These are phyloP conservation scores for Portunus trituberculatus DNA, from an alignment of 1,140 invertebrate genomes.

Conservation along the genomic window DNA sequence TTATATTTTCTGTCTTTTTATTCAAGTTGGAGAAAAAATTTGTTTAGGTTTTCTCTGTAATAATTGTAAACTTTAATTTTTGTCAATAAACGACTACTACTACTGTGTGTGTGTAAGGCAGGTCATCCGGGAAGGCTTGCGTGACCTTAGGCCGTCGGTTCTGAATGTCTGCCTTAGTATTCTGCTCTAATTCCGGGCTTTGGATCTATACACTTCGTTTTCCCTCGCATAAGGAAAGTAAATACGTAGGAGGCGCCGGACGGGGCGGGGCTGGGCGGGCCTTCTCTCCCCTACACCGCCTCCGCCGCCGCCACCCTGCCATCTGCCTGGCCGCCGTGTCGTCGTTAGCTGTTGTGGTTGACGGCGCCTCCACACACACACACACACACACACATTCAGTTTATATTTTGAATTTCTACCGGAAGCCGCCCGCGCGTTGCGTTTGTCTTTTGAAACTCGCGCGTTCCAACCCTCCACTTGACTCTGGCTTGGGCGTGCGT, in stretches of 20 bases:
- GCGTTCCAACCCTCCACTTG: neutral
- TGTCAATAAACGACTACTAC: no score
- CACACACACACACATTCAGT: constrained; percentile 56
- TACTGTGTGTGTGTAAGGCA: neutral
- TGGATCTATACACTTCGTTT: neutral
- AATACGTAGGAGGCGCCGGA: neutral
- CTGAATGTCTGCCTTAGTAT: neutral
- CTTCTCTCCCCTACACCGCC: neutral
- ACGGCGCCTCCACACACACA: constrained; percentile 27
- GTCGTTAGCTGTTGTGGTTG: constrained; percentile 9
- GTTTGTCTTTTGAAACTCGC: constrained; percentile 66
- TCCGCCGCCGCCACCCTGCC: neutral
- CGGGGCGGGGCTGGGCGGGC: neutral
- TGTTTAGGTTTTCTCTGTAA: no score
- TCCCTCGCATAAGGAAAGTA: constrained; percentile 6
- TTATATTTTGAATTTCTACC: constrained; percentile 74
- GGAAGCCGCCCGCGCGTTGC: constrained; percentile 50
- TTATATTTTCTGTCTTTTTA: no score
- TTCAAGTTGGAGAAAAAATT: no score
- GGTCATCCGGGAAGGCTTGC: neutral
- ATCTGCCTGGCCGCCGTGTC: neutral
- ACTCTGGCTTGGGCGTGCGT: constrained; percentile 36
- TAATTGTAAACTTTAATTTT: no score
- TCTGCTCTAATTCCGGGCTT: neutral
- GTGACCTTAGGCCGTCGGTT: neutral